Percentiles rank a stretch among this genome's conserved stretches.
Evolutionary conservation across 2,888 invertebrate genomes (phyloP).

Genomic region (Nasonovia ribisnigri): DNA sequence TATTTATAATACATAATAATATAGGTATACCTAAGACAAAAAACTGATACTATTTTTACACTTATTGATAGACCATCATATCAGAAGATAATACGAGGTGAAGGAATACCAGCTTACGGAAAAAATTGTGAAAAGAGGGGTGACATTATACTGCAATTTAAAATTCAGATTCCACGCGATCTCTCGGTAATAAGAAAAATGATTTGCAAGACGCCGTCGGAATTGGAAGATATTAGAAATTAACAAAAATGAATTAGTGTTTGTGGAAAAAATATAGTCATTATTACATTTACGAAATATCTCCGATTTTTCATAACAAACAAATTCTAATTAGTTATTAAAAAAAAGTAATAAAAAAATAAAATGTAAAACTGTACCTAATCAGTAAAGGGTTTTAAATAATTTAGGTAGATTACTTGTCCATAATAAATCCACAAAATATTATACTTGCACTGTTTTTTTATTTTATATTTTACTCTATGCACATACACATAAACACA

Average conservation of each 20-base stretch:
- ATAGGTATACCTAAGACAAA: neutral
- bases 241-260: neutral
- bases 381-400: neutral
- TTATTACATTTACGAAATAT: neutral
- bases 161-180: neutral
- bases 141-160: conserved; percentile 24
- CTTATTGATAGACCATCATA: conserved; percentile 26
- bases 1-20: neutral
- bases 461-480: neutral
- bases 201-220: neutral
- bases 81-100: conserved; percentile 30
- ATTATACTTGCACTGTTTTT: neutral
- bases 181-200: neutral
- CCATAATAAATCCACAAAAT: neutral
- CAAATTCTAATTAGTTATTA: neutral
- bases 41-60: neutral
- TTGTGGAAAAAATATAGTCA: neutral
- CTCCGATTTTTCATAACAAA: neutral
- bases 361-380: neutral
- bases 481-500: neutral
- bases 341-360: neutral
- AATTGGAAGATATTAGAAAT: neutral
- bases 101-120: conserved; percentile 41
- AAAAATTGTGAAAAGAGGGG: neutral
- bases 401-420: neutral